phyloP scores from a whole-genome alignment of 2,888 invertebrate genomes.

The Drosophila heteroneura region DNA sequence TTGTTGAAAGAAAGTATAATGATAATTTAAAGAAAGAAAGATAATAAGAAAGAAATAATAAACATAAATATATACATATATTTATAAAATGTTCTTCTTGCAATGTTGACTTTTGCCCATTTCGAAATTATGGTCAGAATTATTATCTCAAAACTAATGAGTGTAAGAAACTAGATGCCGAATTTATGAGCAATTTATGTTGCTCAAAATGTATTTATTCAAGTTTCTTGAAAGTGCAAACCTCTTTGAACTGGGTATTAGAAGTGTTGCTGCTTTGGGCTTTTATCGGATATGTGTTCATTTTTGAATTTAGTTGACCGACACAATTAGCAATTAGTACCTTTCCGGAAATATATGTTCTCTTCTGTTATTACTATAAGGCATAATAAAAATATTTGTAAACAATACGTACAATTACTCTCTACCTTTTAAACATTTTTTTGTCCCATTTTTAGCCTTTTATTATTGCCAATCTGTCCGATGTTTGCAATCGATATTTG shows the following conservation, averaged over 20 bases:
- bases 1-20: too few relatives aligned
- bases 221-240: neutral
- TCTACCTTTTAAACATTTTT: neutral
- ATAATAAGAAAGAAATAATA: neutral
- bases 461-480: neutral
- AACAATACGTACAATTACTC: neutral
- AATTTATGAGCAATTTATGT: neutral
- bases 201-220: neutral
- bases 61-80: too few relatives aligned
- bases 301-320: neutral
- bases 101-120: neutral
- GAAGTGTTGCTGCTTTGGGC: neutral
- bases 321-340: neutral
- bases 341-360: neutral
- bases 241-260: neutral
- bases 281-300: neutral
- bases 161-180: neutral
- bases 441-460: neutral
- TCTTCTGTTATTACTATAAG: neutral
- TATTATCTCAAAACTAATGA: neutral
- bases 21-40: neutral
- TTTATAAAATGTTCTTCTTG: too few relatives aligned
- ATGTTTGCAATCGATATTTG: conserved; percentile 1
- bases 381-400: neutral
- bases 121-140: neutral